Evolutionary conservation across 2,888 invertebrate genomes (phyloP).

Genomic region (Scaptomyza reducta): DNA sequence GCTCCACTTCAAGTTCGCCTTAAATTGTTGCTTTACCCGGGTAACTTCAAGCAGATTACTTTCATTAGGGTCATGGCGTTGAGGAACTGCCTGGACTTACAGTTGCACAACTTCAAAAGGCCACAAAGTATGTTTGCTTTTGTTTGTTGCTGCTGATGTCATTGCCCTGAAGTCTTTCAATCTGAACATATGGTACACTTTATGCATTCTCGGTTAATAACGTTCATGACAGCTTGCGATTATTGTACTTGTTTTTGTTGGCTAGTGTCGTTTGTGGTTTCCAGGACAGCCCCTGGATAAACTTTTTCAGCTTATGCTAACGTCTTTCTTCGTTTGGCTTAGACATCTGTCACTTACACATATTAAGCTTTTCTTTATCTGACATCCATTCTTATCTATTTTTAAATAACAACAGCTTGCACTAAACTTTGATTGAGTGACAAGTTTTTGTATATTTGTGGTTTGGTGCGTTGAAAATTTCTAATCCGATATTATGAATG

Average conservation of each 20-base stretch:
- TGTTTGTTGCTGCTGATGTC: slow-evolving; percentile 12
- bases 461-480: no score
- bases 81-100: slow-evolving; percentile 10
- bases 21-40: not conserved
- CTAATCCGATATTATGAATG: no score
- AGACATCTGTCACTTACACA: not conserved
- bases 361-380: slow-evolving; percentile 1
- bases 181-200: slow-evolving; percentile 35
- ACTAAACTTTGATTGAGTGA: not conserved
- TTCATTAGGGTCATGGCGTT: slow-evolving; percentile 12
- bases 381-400: not conserved
- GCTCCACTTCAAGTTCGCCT: slow-evolving; percentile 1
- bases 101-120: slow-evolving; percentile 19
- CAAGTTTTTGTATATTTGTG: not conserved
- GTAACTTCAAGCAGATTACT: slow-evolving; percentile 6
- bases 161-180: slow-evolving; percentile 26
- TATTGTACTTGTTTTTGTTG: slow-evolving; percentile 8
- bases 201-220: slow-evolving; percentile 37
- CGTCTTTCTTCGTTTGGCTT: slow-evolving; percentile 7
- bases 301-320: slow-evolving; percentile 15
- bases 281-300: slow-evolving; percentile 19
- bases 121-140: slow-evolving; percentile 5
- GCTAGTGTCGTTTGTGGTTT: slow-evolving; percentile 20
- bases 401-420: not conserved
- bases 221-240: slow-evolving; percentile 36